Percentiles rank a stretch among this genome's conserved stretches.
Evolutionary conservation across 1,140 invertebrate species (phyloP).

Genomic region (Ostrea denselamellosa): DNA sequence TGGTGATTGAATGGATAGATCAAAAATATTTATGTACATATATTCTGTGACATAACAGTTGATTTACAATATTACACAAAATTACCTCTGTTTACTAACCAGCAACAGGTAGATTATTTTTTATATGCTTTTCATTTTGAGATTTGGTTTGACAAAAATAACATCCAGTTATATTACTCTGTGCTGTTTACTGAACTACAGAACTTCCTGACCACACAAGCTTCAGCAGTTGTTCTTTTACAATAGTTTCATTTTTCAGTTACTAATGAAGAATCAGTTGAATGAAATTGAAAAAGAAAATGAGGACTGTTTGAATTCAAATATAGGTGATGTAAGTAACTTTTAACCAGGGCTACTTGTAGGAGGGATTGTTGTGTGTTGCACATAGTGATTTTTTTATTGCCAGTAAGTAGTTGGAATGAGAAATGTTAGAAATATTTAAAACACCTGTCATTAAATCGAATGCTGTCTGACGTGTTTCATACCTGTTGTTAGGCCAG

Average conservation of each 20-base stretch:
- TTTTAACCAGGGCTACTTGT: background rate
- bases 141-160: background rate
- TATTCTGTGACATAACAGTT: background rate
- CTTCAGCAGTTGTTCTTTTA: background rate
- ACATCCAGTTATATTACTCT: background rate
- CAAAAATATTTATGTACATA: too few species aligned
- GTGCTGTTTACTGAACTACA: background rate
- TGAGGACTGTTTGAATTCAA: constrained; percentile 49
- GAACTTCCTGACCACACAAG: background rate
- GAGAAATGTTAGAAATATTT: background rate
- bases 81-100: background rate
- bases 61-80: background rate
- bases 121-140: background rate
- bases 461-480: too few species aligned
- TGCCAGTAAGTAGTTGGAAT: background rate
- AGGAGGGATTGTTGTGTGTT: background rate
- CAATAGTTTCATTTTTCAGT: constrained; percentile 48
- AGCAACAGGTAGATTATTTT: background rate
- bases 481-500: too few species aligned
- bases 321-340: constrained; percentile 41
- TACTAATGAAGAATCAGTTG: constrained; percentile 59
- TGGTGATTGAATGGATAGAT: too few species aligned
- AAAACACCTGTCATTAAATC: too few species aligned
- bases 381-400: background rate
- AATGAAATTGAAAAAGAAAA: constrained; percentile 51